Conservation (phyloP, 2,113 vertebrate genomes). For the Paradoxurus hermaphroditus region DNA sequence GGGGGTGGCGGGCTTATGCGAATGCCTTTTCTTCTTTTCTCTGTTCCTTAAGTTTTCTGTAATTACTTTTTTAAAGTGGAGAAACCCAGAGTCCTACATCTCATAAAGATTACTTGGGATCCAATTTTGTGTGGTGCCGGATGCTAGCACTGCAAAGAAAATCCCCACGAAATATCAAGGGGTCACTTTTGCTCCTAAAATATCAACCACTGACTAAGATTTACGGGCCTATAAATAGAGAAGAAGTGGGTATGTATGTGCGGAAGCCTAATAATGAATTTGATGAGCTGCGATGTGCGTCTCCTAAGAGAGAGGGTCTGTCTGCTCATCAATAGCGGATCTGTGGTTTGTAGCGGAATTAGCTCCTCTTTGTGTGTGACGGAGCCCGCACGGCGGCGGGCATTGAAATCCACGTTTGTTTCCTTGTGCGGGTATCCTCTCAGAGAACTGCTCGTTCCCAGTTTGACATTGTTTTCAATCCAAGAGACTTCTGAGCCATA, state of each 20-base stretch:
- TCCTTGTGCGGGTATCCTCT: not conserved
- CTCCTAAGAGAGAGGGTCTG: slow-evolving; percentile 64
- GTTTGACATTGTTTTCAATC: slow-evolving; percentile 51
- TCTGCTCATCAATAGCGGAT: slow-evolving; percentile 61
- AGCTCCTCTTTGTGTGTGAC: not conserved
- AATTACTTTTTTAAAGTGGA: not conserved
- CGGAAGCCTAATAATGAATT: slow-evolving; percentile 65
- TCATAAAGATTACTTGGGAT: slow-evolving; percentile 70
- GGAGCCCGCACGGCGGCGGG: not conserved
- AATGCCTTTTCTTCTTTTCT: not conserved
- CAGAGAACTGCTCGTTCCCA: slow-evolving; percentile 50
- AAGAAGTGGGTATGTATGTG: not conserved
- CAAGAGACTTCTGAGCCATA: slow-evolving; percentile 47
- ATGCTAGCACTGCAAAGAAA: slow-evolving; percentile 62
- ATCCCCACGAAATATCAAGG: slow-evolving; percentile 65
- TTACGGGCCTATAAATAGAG: not conserved
- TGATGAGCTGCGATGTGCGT: slow-evolving; percentile 61
- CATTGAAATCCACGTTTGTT: slow-evolving; percentile 34
- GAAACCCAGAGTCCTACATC: slow-evolving; percentile 58
- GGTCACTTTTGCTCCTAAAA: slow-evolving; percentile 25
- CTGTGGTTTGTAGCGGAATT: slow-evolving; percentile 61
- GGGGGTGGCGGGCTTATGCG: not conserved
- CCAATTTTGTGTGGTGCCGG: slow-evolving; percentile 54
- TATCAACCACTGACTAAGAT: not conserved
- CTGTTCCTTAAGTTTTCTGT: not conserved